Conservation (phyloP, 2,888 invertebrate genomes). For the Byasa hedistus region DNA sequence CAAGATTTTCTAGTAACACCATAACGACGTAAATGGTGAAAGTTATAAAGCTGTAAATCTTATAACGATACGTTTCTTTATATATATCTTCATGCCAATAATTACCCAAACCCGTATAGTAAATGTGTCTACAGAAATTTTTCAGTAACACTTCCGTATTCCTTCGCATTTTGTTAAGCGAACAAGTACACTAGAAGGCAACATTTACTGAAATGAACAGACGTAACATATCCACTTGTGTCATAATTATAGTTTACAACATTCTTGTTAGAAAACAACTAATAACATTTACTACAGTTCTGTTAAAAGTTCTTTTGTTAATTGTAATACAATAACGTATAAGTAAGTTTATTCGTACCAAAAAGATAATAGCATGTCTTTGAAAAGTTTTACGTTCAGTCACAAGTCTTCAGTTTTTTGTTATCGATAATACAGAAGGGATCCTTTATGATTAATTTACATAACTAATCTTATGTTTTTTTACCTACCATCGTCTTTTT, state of each 20-base stretch:
- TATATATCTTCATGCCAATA: slow-evolving; percentile 60
- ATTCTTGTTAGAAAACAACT: background rate
- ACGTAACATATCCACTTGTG: background rate
- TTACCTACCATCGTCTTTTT: too few species aligned
- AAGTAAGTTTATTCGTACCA: too few species aligned
- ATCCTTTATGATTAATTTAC: too few species aligned
- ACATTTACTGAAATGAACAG: background rate
- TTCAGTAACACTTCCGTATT: slow-evolving; percentile 55
- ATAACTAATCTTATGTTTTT: too few species aligned
- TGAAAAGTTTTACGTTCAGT: too few species aligned
- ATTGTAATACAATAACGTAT: too few species aligned
- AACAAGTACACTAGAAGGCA: background rate
- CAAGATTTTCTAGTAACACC: slow-evolving; percentile 66
- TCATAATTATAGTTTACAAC: slow-evolving; percentile 11
- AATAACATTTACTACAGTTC: background rate
- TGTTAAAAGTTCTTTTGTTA: too few species aligned
- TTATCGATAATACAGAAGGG: too few species aligned
- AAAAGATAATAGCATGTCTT: too few species aligned
- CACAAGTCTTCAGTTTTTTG: too few species aligned
- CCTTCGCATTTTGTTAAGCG: slow-evolving; percentile 43
- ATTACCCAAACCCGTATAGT: slow-evolving; percentile 61
- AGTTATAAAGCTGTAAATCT: slow-evolving; percentile 51
- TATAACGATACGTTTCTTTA: slow-evolving; percentile 51
- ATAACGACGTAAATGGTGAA: slow-evolving; percentile 60
- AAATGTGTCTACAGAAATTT: slow-evolving; percentile 61